Evolutionary conservation across 2,113 vertebrate genomes (phyloP), one percentile per base, ranked within the genome.

Genomic region (Eudorcas thomsonii): DNA sequence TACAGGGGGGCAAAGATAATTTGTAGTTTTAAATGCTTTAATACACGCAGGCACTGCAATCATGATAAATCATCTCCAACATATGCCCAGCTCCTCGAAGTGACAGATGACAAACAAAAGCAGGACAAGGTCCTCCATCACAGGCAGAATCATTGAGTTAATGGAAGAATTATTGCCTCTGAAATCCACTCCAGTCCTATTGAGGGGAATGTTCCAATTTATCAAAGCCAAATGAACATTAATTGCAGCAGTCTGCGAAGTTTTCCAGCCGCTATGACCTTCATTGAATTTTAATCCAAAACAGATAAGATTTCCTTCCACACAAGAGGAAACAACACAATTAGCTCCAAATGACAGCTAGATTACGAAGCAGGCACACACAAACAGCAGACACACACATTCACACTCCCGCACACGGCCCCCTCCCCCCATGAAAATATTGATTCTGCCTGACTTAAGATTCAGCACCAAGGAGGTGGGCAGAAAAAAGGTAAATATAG

Each of bases 251-350:
- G 99, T 98, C 99, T 99, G 98, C 96, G 99, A 98, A 99, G 99
- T 99, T 99, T 99, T 99, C 98, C 98, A 99, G 98, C 98, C 96
- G 97, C 98, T 98, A 96, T 99, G 99, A 99, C 99, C 99, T 99
- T 99, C 99, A 99, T 99, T 99, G 99, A 99, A 99, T 99, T 99
- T 99, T 99, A 99, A 99, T 99, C 98, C 99, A 98, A 99, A 99
- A 99, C 98, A 99, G 99, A 99, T 99, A 99, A 99, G 99, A 99
- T 99, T 99, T 99, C 98, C 98, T 99, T 99, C 98, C 98, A 98
- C 98, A 99, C 98, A 98, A 99, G 98, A 99, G 98, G 98, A 99
- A 99, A 99, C 98, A 99, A 99, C 98, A 99, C 98, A 99, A 99
- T 99, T 99, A 99, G 98, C 98, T 98, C 98, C 95, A 98, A 99